A percentile compares a stretch with the other conserved stretches of the same genome.
phyloP scores from a whole-genome alignment of 2,113 vertebrate species.

The Eublepharis macularius region DNA sequence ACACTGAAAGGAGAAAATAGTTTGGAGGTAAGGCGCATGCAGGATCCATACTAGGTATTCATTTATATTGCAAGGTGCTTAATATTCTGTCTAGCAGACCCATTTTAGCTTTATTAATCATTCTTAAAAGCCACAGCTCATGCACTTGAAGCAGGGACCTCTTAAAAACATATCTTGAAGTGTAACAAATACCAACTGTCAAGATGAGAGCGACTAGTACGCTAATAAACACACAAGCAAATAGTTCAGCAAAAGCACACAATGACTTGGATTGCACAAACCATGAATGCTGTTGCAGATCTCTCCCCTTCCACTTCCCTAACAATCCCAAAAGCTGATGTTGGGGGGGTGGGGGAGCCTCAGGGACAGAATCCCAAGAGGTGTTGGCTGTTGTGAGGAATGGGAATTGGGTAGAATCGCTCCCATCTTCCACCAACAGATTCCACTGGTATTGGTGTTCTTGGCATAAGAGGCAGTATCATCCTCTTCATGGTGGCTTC shows the following conservation, averaged over 20 bases:
- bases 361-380: too few species aligned
- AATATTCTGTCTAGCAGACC: not conserved
- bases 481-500: too few species aligned
- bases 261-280: not conserved
- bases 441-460: too few species aligned
- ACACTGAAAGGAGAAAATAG: slow-evolving; percentile 80
- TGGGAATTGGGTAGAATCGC: too few species aligned
- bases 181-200: not conserved
- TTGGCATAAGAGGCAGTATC: too few species aligned
- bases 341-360: too few species aligned
- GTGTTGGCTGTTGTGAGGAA: too few species aligned
- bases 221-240: not conserved
- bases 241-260: not conserved
- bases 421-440: too few species aligned
- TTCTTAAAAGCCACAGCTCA: not conserved
- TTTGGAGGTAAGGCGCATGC: slow-evolving; percentile 38
- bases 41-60: slow-evolving; percentile 2
- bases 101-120: not conserved
- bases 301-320: too few species aligned
- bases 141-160: not conserved
- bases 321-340: too few species aligned
- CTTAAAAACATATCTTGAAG: not conserved
- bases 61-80: not conserved
- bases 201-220: not conserved
- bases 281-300: too few species aligned